Evolutionary conservation across 2,113 vertebrate genomes (phyloP), one percentile per base, ranked within the genome.

Genomic region (Nothocercus nigrocapillus): DNA sequence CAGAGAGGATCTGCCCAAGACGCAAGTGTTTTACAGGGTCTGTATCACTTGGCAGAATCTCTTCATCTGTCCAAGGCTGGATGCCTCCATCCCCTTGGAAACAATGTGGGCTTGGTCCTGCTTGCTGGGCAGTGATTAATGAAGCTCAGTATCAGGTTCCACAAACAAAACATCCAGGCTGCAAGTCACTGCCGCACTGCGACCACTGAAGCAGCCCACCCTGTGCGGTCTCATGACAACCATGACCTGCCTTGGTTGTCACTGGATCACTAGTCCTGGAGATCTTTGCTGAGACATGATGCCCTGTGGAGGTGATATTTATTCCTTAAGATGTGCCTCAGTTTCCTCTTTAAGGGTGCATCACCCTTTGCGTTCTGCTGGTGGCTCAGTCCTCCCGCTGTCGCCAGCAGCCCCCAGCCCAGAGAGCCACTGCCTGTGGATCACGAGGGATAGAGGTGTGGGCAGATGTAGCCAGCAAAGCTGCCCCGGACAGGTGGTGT

Each of bases 301-400:
- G 17, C 38, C 53, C 53, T 7, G 0, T 2, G 0, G 32, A 30
- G 49, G n/a, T 15, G 11, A 3, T 14, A 0, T 11, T 2, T 10
- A 44, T 5, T 13, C 32, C 49, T 7, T 6, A 16, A 4, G 47
- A 17, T 3, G 38, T 13, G 17, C 8, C 24, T 12, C 1, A 1
- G 44, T 15, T 44, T 24, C 9, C 47, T 34, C 53, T 1, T 1
- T 6, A 7, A 18, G 32, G 63, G 68, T 1, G 36, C 13, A 45
- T 21, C 58, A 18, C 24, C 34, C 25, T 9, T 25, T 12, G 36
- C 28, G 25, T 27, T 64, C 40, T 14, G 42, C 66, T 20, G 2
- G 9, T 24, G 12, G 4, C 8, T 28, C 58, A 11, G 54, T 32
- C 54, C 54, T 32, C 54, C 28, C 16, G 28, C 54, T 32, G 53